phyloP scores from a whole-genome alignment of 2,113 vertebrate species.

The Thymallus thymallus region DNA sequence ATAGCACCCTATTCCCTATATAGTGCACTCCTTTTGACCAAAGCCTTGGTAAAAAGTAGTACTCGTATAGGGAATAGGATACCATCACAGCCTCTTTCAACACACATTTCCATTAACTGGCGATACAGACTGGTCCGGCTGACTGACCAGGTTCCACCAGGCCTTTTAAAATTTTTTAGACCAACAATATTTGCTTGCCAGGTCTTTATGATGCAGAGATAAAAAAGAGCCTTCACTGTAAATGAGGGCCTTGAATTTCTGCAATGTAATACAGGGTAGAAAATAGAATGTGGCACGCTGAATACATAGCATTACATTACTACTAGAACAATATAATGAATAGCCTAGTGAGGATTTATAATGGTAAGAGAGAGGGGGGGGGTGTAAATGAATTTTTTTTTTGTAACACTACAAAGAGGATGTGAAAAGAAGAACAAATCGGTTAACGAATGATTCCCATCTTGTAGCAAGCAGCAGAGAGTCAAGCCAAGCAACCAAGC shows the following conservation, averaged over 20 bases:
- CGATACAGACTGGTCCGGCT: conserved; percentile 60
- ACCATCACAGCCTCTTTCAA: conserved; percentile 45
- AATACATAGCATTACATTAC: conserved; percentile 64
- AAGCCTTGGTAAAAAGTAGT: too few species aligned
- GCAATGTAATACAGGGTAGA: conserved; percentile 65
- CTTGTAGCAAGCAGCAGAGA: conserved; percentile 70
- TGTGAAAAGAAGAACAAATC: conserved; percentile 45
- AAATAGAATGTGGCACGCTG: conserved; percentile 71
- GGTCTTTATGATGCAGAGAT: conserved; percentile 78
- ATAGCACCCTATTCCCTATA: neutral
- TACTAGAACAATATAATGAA: conserved; percentile 69
- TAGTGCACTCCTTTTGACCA: too few species aligned
- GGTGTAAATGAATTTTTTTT: conserved; percentile 50
- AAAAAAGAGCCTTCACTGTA: conserved; percentile 61
- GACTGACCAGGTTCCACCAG: too few species aligned
- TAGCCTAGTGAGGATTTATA: conserved; percentile 74
- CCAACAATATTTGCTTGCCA: conserved; percentile 73
- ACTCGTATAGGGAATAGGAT: too few species aligned
- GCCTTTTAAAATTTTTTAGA: too few species aligned
- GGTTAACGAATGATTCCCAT: conserved; percentile 78
- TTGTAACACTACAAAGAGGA: conserved; percentile 75
- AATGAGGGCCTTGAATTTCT: conserved; percentile 67
- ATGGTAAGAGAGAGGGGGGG: conserved; percentile 9
- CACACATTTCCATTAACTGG: conserved; percentile 33
- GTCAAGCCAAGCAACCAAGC: conserved; percentile 47